These are phyloP conservation scores for Crotalus helleri DNA, from an alignment of 2,113 vertebrate genomes.

Conservation along the genomic window DNA sequence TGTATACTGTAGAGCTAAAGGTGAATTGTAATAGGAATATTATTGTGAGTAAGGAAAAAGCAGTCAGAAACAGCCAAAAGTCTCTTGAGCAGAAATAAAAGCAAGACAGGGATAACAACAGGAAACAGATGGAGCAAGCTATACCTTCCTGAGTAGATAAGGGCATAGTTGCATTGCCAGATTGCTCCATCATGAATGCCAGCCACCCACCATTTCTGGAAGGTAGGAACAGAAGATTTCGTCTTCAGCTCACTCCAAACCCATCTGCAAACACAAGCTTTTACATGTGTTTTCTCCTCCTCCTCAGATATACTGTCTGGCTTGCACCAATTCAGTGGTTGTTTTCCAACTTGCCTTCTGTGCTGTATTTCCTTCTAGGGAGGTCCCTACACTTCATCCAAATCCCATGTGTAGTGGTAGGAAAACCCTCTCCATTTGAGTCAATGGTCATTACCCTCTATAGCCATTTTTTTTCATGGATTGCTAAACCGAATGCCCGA, in stretches of 20 bases:
- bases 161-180: neutral
- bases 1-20: neutral
- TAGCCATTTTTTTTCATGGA: neutral
- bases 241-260: neutral
- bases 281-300: neutral
- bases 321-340: neutral
- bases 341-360: neutral
- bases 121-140: conserved; percentile 4
- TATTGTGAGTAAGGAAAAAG: neutral
- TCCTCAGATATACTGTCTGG: neutral
- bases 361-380: neutral
- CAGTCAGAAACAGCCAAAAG: neutral
- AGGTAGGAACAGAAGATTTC: neutral
- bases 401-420: neutral
- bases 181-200: neutral
- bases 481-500: neutral
- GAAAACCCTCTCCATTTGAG: neutral
- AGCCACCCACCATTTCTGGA: neutral
- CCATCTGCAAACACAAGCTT: neutral
- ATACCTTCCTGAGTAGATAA: neutral
- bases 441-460: neutral
- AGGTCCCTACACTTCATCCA: neutral
- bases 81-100: neutral
- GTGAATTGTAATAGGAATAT: neutral
- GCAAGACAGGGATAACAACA: neutral